phyloP scores from a whole-genome alignment of 2,888 invertebrate species.

The Atethmia centrago region DNA sequence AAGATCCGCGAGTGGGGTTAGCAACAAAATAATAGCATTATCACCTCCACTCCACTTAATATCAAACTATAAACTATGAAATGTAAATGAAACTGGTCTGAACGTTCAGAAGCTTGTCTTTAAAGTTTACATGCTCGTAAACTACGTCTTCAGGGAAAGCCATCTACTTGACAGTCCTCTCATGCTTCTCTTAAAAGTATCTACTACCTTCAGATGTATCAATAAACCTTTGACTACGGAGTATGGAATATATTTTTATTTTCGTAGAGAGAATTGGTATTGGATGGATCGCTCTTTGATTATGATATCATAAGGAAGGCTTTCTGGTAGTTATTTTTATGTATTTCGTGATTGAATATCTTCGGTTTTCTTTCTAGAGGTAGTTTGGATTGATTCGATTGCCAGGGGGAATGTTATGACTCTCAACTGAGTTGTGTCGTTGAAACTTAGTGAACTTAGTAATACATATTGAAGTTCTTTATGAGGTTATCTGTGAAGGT shows the following conservation, averaged over 20 bases:
- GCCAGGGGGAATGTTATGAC: background rate
- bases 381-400: slow-evolving; percentile 1
- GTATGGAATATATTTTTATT: slow-evolving; percentile 31
- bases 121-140: slow-evolving; percentile 49
- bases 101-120: slow-evolving; percentile 25
- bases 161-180: slow-evolving; percentile 53
- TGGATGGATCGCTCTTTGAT: slow-evolving; percentile 34
- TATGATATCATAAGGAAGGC: slow-evolving; percentile 17
- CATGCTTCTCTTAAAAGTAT: slow-evolving; percentile 40
- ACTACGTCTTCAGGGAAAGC: slow-evolving; percentile 29
- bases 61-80: slow-evolving; percentile 32
- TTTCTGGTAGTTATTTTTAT: background rate
- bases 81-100: slow-evolving; percentile 37
- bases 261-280: slow-evolving; percentile 16
- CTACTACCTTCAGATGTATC: slow-evolving; percentile 46
- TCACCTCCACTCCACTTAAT: slow-evolving; percentile 12
- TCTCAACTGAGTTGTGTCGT: background rate
- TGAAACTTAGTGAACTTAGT: background rate
- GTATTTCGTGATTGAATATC: slow-evolving; percentile 17
- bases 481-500: background rate
- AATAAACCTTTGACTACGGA: slow-evolving; percentile 40
- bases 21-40: background rate
- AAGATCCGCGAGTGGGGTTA: background rate
- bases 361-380: background rate
- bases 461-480: background rate